Conservation (phyloP, 2,113 vertebrate species). For the Rafetus swinhoei region DNA sequence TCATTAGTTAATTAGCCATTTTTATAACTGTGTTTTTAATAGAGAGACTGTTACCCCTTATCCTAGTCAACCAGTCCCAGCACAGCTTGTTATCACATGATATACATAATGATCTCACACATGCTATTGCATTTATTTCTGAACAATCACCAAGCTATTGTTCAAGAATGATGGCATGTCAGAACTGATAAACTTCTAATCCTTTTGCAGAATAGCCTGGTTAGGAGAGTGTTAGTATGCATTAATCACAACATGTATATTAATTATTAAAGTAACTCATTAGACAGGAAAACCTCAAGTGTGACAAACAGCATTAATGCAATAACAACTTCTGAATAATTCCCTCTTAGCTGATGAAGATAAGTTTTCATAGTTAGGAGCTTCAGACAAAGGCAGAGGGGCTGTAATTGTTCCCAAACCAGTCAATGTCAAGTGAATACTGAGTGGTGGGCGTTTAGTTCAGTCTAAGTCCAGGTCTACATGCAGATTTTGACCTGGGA, state of each 20-base stretch:
- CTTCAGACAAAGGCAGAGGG: not conserved
- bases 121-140: slow-evolving; percentile 16
- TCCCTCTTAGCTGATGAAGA: not conserved
- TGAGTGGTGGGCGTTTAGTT: not conserved
- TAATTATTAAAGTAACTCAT: slow-evolving; percentile 30
- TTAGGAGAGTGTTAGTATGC: slow-evolving; percentile 19
- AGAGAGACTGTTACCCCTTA: not conserved
- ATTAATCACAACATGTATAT: slow-evolving; percentile 49
- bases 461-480: not conserved
- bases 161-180: slow-evolving; percentile 27
- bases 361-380: slow-evolving; percentile 1
- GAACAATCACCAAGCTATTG: not conserved
- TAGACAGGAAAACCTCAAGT: not conserved
- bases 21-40: slow-evolving; percentile 7
- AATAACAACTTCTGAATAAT: not conserved
- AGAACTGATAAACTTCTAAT: slow-evolving; percentile 45
- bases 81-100: slow-evolving; percentile 31
- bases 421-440: slow-evolving; percentile 24
- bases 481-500: not conserved
- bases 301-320: slow-evolving; percentile 6
- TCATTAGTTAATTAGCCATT: slow-evolving; percentile 23
- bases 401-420: slow-evolving; percentile 6
- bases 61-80: not conserved
- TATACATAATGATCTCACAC: not conserved
- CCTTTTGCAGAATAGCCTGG: not conserved